Evolutionary conservation across 2,797 vertebrate species (phyloP).

Genomic region (Oceanodroma leucorhoa): DNA sequence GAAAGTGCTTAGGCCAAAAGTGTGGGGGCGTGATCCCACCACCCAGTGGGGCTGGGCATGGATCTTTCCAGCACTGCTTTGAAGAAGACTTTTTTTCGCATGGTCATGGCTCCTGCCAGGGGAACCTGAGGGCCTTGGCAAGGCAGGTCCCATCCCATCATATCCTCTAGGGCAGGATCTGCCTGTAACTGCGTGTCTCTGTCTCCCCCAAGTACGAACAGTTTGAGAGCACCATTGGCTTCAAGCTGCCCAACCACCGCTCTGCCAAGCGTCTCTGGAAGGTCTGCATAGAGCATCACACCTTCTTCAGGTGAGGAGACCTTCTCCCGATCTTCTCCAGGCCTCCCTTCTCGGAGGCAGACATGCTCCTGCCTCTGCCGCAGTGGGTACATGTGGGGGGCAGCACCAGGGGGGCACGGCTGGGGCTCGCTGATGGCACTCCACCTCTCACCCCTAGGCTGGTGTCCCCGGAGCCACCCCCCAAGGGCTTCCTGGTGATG

Average conservation of each 20-base stretch:
- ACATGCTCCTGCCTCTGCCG: background rate
- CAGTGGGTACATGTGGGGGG: rapidly evolving
- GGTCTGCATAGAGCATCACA: conserved; percentile 98
- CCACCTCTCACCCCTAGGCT: conserved; percentile 74
- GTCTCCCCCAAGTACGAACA: conserved; percentile 76
- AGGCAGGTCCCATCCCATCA: background rate
- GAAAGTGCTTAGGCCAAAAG: background rate
- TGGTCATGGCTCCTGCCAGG: background rate
- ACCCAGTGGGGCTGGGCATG: background rate
- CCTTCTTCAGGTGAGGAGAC: conserved; percentile 92
- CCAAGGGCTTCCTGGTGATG: conserved; percentile 97
- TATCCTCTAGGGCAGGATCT: background rate
- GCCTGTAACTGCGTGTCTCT: background rate
- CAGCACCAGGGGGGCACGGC: rapidly evolving
- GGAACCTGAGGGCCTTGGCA: background rate
- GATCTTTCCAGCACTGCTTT: background rate
- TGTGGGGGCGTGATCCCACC: background rate
- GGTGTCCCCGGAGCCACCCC: conserved; percentile 94
- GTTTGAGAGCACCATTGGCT: conserved; percentile 95
- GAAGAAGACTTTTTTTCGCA: background rate
- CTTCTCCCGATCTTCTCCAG: background rate
- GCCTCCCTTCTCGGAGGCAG: background rate
- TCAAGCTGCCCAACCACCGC: conserved; percentile 96
- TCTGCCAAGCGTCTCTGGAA: conserved; percentile 97
- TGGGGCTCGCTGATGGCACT: background rate